These are phyloP conservation scores for Hypothenemus hampei DNA, from an alignment of 1,140 invertebrate genomes.

Conservation along the genomic window DNA sequence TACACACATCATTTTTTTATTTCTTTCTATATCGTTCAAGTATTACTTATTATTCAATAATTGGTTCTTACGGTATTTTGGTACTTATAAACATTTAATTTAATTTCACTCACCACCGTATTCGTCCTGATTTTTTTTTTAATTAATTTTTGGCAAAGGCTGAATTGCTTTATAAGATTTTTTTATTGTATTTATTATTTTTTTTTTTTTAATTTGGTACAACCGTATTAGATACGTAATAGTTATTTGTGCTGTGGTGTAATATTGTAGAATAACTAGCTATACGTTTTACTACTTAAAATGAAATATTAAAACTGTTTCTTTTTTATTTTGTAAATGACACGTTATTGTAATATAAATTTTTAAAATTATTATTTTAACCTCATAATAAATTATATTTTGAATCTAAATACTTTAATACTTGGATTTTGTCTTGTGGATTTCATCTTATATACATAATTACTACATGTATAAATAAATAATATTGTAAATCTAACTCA, in stretches of 20 bases:
- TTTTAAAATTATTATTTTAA: conserved; percentile 35
- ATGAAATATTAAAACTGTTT: conserved; percentile 28
- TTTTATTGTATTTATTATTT: too few relatives aligned
- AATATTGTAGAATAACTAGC: conserved; percentile 44
- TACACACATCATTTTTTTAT: neutral
- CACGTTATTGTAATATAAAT: conserved; percentile 38
- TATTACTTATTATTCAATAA: too few relatives aligned
- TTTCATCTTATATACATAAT: conserved; percentile 45
- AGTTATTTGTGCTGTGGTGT: conserved; percentile 49
- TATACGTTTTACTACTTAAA: conserved; percentile 33
- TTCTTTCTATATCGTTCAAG: neutral
- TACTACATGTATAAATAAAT: conserved; percentile 47
- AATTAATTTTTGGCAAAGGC: neutral
- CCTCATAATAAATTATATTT: conserved; percentile 39
- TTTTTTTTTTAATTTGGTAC: too few relatives aligned
- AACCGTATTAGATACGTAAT: too few relatives aligned
- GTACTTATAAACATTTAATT: too few relatives aligned
- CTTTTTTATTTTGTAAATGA: conserved; percentile 39
- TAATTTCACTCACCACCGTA: too few relatives aligned
- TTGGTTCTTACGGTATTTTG: too few relatives aligned
- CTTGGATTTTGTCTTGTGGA: conserved; percentile 44
- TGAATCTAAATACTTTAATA: conserved; percentile 37
- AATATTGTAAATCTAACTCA: conserved; percentile 39
- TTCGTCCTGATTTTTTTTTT: too few relatives aligned
- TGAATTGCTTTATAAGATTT: too few relatives aligned